Conservation (phyloP, 2,113 vertebrate genomes). For the Lophius piscatorius region DNA sequence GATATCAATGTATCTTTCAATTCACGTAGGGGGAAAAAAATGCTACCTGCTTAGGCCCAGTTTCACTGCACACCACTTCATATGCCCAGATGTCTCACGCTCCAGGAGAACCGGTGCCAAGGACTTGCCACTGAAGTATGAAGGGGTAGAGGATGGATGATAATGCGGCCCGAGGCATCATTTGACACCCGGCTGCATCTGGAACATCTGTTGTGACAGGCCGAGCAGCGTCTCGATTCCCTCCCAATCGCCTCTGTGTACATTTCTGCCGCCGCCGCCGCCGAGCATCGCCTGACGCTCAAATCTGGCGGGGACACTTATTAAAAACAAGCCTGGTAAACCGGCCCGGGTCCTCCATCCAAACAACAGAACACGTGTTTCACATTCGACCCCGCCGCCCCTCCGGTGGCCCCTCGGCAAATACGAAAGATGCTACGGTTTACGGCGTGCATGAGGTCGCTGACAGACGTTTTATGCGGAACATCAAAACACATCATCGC, state of each 20-base stretch:
- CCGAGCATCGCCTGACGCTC: constrained; percentile 4
- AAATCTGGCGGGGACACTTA: constrained; percentile 53
- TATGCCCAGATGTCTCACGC: constrained; percentile 46
- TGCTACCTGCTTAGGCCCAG: constrained; percentile 6
- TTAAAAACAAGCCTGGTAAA: constrained; percentile 57
- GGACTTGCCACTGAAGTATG: constrained; percentile 54
- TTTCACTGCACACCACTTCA: constrained; percentile 3
- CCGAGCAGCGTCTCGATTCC: constrained; percentile 23
- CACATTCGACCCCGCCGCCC: no score
- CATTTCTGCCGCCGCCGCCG: constrained; percentile 32
- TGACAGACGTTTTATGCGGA: constrained; percentile 60
- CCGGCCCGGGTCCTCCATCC: constrained; percentile 18
- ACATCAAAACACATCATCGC: constrained; percentile 53
- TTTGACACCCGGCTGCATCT: constrained; percentile 71
- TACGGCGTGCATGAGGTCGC: constrained; percentile 33
- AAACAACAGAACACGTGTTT: constrained; percentile 50
- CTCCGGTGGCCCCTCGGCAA: constrained; percentile 9
- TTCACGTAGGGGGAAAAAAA: constrained; percentile 23
- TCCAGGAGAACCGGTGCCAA: constrained; percentile 47
- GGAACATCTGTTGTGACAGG: constrained; percentile 76
- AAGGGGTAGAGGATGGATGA: constrained; percentile 60
- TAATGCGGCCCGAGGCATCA: constrained; percentile 62
- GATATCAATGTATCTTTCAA: constrained; percentile 30
- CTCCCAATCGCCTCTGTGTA: constrained; percentile 41
- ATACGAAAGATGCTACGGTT: constrained; percentile 34